Evolutionary conservation across 2,113 vertebrate genomes (phyloP).

Genomic region (Crotalus tigris): DNA sequence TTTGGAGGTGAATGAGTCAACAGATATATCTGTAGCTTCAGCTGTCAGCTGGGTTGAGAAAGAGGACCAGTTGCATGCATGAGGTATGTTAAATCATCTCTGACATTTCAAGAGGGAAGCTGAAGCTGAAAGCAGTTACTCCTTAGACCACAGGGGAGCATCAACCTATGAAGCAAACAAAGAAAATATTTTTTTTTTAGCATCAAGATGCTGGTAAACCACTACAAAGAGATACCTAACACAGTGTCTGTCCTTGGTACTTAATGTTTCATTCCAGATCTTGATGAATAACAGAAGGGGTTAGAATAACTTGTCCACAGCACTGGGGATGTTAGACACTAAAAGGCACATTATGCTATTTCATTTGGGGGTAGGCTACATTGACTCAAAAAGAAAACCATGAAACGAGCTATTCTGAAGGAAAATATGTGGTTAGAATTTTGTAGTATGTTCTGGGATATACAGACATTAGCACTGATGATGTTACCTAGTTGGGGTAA

Average conservation of each 20-base stretch:
- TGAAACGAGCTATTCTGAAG: neutral
- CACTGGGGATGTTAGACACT: neutral
- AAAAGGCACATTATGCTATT: neutral
- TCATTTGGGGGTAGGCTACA: neutral
- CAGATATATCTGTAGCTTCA: constrained; percentile 38
- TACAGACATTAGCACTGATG: neutral
- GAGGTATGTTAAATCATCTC: constrained; percentile 21
- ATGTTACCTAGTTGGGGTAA: too few relatives aligned
- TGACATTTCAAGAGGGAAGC: neutral
- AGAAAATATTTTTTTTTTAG: neutral
- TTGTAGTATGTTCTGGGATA: neutral
- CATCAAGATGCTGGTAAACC: neutral
- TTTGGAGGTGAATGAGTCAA: constrained; percentile 30
- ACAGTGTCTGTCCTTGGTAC: neutral
- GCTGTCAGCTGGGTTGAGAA: constrained; percentile 24
- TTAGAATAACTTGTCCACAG: neutral
- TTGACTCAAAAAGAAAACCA: neutral
- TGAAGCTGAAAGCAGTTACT: neutral
- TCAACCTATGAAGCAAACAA: neutral
- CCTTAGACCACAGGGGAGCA: neutral
- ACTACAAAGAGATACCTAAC: neutral
- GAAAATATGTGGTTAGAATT: neutral
- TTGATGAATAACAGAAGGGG: neutral
- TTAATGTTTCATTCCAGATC: neutral
- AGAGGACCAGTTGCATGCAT: constrained; percentile 6